Evolutionary conservation across 2,888 invertebrate species (phyloP).

Genomic region (Oeneis ivallda): DNA sequence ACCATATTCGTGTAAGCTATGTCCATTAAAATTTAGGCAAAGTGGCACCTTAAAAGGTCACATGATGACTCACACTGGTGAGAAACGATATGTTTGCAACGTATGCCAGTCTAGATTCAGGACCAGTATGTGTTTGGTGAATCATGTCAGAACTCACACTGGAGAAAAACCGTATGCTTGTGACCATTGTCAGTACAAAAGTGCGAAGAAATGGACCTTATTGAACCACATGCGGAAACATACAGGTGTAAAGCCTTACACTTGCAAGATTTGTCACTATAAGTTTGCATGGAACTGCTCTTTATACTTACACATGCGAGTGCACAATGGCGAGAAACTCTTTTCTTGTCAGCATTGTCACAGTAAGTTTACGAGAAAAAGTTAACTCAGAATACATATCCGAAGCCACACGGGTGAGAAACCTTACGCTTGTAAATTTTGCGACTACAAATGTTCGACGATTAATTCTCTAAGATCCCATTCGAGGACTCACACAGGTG

Average conservation of each 20-base stretch:
- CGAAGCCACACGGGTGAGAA: neutral
- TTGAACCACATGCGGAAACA: slow-evolving; percentile 2
- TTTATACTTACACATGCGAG: no score
- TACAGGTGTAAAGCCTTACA: slow-evolving; percentile 12
- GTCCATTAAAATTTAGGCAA: no score
- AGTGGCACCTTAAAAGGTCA: no score
- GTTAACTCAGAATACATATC: neutral
- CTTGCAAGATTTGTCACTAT: neutral
- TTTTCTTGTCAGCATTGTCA: neutral
- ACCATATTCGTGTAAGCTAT: no score
- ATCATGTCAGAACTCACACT: slow-evolving; percentile 8
- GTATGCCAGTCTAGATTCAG: no score
- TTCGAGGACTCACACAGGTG: neutral
- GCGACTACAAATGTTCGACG: neutral
- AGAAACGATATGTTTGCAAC: no score
- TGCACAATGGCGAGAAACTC: no score
- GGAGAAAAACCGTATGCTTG: slow-evolving; percentile 1
- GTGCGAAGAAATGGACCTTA: neutral
- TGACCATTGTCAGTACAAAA: neutral
- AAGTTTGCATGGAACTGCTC: neutral
- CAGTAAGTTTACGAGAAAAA: neutral
- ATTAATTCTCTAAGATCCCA: neutral
- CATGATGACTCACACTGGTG: no score
- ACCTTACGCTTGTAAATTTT: neutral
- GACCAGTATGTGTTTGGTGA: neutral